Base-by-base conservation (phyloP, 2,888 invertebrate genomes). In the Diogma glabrata region DNA sequence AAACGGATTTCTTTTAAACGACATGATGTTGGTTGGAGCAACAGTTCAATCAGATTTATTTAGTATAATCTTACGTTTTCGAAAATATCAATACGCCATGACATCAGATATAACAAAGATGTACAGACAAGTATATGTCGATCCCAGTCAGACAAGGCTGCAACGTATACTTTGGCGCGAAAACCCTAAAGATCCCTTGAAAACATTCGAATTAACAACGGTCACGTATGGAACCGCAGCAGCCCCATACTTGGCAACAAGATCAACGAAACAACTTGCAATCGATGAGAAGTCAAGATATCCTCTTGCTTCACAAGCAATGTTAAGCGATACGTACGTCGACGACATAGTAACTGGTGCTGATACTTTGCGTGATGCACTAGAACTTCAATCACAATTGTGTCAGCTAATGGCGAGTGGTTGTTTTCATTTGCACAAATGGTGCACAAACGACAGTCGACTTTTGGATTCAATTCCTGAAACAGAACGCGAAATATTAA, bases 301-400 rank as follows among this genome's bases (percentile, higher is more conserved):
- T 51, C 54, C 54, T 4, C 5, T 33, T 20, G 55, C 55, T 3
- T 36, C 51, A 14, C 36, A 45, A 33, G 20, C 51, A 16, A 40
- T 54, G 12, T 8, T 22, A 23, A 36, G 26, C 16, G 54, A 51
- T 45, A 52, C 58, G 46, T 57, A 59, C 23, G 56, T 58, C 9
- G 57, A 57, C 50, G 55, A 57, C 30, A 16, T 40, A 4, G 49
- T 55, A 28, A 52, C 53, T 22, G 53, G 54, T 3, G 49, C 50
- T 14, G 30, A 55, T 40, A 43, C 14, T 22, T 49, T 51, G 19
- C 9, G 12, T 5, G 45, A 47, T 28, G 52, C 47, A n/a, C n/a
- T n/a, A n/a, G n/a, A n/a, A n/a, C n/a, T n/a, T n/a, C n/a, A 30
- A 47, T 49, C 33, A 7, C 14, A 33, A 12, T 12, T 12, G 16